phyloP scores from a whole-genome alignment of 2,888 invertebrate species.

The Mesopsocus fuscifrons region DNA sequence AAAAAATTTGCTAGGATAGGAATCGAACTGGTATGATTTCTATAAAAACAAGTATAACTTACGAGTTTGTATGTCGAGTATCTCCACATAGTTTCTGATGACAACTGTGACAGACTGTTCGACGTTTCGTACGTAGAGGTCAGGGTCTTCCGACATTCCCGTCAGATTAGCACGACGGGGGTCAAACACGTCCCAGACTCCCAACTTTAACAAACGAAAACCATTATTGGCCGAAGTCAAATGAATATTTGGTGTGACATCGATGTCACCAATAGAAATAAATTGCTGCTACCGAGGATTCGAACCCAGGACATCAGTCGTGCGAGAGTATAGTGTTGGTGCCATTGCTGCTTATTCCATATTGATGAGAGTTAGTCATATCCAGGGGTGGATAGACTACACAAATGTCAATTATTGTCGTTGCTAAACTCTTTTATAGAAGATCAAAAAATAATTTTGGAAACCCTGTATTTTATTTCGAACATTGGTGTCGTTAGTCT shows the following conservation, averaged over 20 bases:
- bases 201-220: slow-evolving; percentile 37
- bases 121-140: slow-evolving; percentile 62
- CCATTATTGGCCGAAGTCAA: slow-evolving; percentile 11
- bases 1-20: too few relatives aligned
- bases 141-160: slow-evolving; percentile 56
- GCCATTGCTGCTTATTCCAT: background rate
- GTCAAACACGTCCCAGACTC: slow-evolving; percentile 60
- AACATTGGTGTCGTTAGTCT: too few relatives aligned
- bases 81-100: slow-evolving; percentile 52
- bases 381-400: too few relatives aligned
- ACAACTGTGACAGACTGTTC: slow-evolving; percentile 70
- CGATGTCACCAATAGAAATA: slow-evolving; percentile 1
- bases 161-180: slow-evolving; percentile 59
- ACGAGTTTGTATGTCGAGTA: slow-evolving; percentile 30
- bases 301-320: too few relatives aligned
- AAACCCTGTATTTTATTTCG: too few relatives aligned
- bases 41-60: slow-evolving; percentile 20
- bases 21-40: too few relatives aligned
- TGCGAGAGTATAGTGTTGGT: background rate
- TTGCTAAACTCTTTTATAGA: too few relatives aligned
- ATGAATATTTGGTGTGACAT: too few relatives aligned
- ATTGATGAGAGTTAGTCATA: too few relatives aligned
- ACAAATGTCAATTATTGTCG: too few relatives aligned
- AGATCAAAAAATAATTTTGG: too few relatives aligned
- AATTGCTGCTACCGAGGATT: too few relatives aligned